A percentile compares a stretch with the other conserved stretches of the same genome.
phyloP scores from a whole-genome alignment of 2,113 vertebrate species.

The Microcebus tavaratra region DNA sequence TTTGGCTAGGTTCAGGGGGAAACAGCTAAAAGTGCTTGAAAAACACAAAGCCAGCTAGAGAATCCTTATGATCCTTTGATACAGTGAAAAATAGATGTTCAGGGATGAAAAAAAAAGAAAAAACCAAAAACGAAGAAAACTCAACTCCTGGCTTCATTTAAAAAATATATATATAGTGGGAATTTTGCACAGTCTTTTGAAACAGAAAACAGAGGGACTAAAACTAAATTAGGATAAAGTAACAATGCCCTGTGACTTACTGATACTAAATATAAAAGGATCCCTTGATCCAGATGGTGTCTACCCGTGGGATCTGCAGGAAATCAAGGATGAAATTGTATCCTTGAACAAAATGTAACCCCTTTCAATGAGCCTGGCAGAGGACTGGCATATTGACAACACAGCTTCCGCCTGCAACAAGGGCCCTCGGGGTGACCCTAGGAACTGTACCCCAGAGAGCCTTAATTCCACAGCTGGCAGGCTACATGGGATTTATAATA shows the following conservation, averaged over 20 bases:
- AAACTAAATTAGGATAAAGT: not conserved
- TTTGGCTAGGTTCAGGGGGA: not conserved
- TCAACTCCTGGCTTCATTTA: not conserved
- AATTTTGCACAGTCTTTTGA: not conserved
- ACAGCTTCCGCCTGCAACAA: rapidly evolving
- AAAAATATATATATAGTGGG: not conserved
- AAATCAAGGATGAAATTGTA: not conserved
- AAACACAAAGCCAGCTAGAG: not conserved
- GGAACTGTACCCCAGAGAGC: not conserved
- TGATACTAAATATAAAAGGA: not conserved
- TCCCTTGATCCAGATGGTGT: not conserved
- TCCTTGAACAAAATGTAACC: not conserved
- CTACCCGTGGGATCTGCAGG: not conserved
- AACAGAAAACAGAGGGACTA: not conserved
- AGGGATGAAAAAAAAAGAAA: not conserved
- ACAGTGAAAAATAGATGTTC: not conserved
- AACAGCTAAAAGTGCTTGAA: not conserved
- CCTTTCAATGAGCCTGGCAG: not conserved
- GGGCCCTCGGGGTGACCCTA: too few relatives aligned
- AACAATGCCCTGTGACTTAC: not conserved
- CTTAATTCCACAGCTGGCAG: not conserved
- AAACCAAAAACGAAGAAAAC: not conserved
- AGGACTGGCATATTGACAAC: not conserved
- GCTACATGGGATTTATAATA: rapidly evolving
- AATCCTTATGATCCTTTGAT: not conserved